Evolutionary conservation across 2,113 vertebrate genomes (phyloP).

Genomic region (Trachemys scripta): DNA sequence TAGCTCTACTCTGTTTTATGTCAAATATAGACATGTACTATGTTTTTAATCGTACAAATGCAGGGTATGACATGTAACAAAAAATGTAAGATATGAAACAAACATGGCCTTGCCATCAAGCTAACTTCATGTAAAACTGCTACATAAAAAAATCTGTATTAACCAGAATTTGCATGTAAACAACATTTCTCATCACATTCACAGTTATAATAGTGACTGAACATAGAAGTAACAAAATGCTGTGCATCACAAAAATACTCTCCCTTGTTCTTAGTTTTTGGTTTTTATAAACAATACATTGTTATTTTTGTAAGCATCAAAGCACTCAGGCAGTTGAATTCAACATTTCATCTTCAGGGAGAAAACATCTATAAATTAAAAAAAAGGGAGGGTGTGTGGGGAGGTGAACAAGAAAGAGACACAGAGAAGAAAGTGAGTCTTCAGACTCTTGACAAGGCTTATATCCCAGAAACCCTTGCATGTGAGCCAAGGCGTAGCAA

Average conservation of each 20-base stretch:
- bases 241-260: not conserved
- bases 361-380: not conserved
- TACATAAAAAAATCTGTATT: slow-evolving; percentile 41
- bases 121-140: not conserved
- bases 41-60: slow-evolving; percentile 13
- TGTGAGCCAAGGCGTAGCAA: slow-evolving; percentile 39
- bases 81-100: slow-evolving; percentile 37
- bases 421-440: slow-evolving; percentile 22
- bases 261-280: slow-evolving; percentile 36
- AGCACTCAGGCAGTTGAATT: slow-evolving; percentile 44
- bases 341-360: not conserved
- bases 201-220: slow-evolving; percentile 40
- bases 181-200: slow-evolving; percentile 18
- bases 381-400: not conserved
- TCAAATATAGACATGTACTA: slow-evolving; percentile 28
- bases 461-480: slow-evolving; percentile 36
- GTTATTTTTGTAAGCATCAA: slow-evolving; percentile 53
- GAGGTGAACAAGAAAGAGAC: not conserved
- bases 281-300: slow-evolving; percentile 24
- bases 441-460: slow-evolving; percentile 58
- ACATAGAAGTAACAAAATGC: not conserved
- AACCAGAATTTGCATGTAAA: slow-evolving; percentile 50
- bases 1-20: slow-evolving; percentile 40
- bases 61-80: not conserved
- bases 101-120: not conserved